phyloP scores from a whole-genome alignment of 2,888 invertebrate species.

The Muschampia staudingeri region DNA sequence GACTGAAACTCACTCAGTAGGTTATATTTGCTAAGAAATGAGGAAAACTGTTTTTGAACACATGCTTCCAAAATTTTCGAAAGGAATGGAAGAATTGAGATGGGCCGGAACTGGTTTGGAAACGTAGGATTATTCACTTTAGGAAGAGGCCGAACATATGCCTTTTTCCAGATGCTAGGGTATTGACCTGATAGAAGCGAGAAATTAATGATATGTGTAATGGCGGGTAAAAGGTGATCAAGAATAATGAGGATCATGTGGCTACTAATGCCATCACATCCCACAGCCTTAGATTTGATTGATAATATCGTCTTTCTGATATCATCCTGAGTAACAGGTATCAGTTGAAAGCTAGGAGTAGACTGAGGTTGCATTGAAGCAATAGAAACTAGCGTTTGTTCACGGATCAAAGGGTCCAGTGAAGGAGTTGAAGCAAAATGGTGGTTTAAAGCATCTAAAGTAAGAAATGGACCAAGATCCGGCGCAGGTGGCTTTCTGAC shows the following conservation, averaged over 20 bases:
- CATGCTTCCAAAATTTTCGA: no score
- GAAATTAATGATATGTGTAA: no score
- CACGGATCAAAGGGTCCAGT: background rate
- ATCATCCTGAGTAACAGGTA: background rate
- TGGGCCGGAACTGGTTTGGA: no score
- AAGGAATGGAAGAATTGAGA: no score
- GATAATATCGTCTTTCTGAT: background rate
- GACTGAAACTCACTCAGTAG: no score
- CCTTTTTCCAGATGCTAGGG: no score
- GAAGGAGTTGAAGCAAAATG: background rate
- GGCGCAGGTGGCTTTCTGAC: background rate
- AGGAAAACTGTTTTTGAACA: no score
- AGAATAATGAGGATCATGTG: background rate
- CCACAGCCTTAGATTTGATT: conserved; percentile 3
- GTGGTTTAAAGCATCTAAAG: background rate
- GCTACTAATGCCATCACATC: background rate
- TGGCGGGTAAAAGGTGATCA: background rate
- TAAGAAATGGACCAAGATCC: background rate
- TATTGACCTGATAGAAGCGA: no score
- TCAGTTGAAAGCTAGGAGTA: background rate
- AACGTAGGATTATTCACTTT: no score
- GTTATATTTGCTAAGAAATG: no score
- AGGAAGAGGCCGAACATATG: no score
- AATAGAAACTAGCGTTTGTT: background rate
- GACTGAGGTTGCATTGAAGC: background rate